Base-by-base conservation (phyloP, 1,140 invertebrate species). In the Scaptomyza montana region DNA sequence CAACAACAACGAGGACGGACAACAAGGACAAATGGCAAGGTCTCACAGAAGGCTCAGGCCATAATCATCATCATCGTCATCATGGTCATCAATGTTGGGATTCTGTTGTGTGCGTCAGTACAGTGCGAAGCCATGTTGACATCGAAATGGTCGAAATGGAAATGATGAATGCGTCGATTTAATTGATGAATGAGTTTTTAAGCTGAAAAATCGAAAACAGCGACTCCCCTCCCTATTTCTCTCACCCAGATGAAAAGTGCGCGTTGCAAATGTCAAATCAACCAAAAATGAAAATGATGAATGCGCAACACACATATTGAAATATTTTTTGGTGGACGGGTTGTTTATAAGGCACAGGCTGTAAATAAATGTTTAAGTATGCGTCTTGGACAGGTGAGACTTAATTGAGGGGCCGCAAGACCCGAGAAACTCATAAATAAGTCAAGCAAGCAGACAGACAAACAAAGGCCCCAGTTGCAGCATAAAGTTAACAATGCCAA, bases 161-260 rank as follows among this genome's bases (percentile, higher is more conserved):
- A 84, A 89, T 90, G 89, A 91, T 91, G 89, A 90, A 91, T 91
- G 89, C 75, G 69, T 80, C 79, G 78, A 90, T 91, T 90, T 91
- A 91, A 91, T 91, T 91, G 89, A 91, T 89, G 85, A 86, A 91
- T 90, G 89, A 66, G 80, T 76, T 90, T 90, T 90, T 85, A 90
- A 90, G 78, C 85, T 85, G 80, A 78, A 72, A 76, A 70, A 72
- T 72, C 69, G 69, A 60, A 66, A n/a, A 16, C 66, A 78, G 67
- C 16, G 28, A 49, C 21, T 10, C 19, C 16, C 62, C 30, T 30
- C 30, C 5, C 21, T 25, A 2, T 25, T 25, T 25, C 21, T 2
- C 21, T 30, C 30, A 1, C 30, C 30, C 41, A 64, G 46, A 16
- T 43, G 28, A 63, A 56, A 56, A 45, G 28, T 46, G 36, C 54